Evolutionary conservation across 2,113 vertebrate genomes (phyloP).

Genomic region (Chamaea fasciata): DNA sequence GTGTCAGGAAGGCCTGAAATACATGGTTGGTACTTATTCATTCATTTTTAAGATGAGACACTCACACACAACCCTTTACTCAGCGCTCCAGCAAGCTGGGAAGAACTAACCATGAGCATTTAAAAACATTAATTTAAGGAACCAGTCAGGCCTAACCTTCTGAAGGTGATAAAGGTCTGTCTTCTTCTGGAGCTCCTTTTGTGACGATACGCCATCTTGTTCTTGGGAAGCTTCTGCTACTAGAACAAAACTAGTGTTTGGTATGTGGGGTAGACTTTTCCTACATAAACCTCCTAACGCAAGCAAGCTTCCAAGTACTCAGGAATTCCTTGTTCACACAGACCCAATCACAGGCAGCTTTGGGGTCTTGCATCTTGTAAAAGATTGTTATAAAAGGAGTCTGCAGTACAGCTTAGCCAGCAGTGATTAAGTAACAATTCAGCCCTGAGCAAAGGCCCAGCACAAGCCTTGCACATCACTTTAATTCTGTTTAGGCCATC

Average conservation of each 20-base stretch:
- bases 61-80: background rate
- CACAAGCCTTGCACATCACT: background rate
- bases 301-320: background rate
- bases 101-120: background rate
- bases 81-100: background rate
- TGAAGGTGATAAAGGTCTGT: conserved; percentile 94
- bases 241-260: conserved; percentile 38
- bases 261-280: background rate
- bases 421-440: background rate
- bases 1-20: background rate
- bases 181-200: conserved; percentile 85
- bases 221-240: conserved; percentile 62
- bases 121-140: background rate
- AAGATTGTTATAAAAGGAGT: background rate
- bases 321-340: background rate
- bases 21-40: background rate
- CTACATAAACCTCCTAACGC: background rate
- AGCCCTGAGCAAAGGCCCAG: background rate
- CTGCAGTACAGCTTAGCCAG: background rate
- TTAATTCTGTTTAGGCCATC: background rate
- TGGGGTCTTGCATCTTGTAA: background rate
- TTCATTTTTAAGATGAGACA: background rate
- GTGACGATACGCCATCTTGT: conserved; percentile 66
- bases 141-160: conserved; percentile 76
- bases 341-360: background rate